Evolutionary conservation across 2,888 invertebrate species (phyloP).

Genomic region (Thelaira solivaga): DNA sequence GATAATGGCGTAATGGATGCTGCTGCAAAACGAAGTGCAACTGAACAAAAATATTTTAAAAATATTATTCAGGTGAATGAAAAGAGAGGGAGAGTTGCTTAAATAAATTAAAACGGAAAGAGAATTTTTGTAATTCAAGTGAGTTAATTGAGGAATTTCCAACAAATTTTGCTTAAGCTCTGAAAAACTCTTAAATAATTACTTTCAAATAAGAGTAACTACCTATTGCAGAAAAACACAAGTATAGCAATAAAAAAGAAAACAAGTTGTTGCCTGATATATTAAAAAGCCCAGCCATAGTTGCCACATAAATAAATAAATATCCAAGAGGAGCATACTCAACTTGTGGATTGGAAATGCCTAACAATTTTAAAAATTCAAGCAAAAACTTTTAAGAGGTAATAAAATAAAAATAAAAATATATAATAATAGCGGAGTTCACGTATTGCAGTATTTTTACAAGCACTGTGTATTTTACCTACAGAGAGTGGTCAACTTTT

Average conservation of each 20-base stretch:
- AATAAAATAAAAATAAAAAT: too few species aligned
- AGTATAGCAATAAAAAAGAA: too few species aligned
- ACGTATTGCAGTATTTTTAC: too few species aligned
- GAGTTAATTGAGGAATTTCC: constrained; percentile 42
- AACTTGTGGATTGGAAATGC: too few species aligned
- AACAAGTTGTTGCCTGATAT: background rate
- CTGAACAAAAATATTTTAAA: background rate
- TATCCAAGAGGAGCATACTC: too few species aligned
- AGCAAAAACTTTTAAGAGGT: too few species aligned
- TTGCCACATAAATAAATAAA: too few species aligned
- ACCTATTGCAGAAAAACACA: background rate
- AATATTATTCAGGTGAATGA: background rate
- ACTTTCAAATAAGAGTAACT: constrained; percentile 51
- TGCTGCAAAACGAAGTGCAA: background rate
- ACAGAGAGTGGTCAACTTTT: too few species aligned
- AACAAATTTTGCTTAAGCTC: constrained; percentile 26
- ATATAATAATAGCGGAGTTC: too few species aligned
- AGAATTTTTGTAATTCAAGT: background rate
- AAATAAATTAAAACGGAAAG: background rate
- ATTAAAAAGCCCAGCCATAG: constrained; percentile 5
- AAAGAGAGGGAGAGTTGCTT: constrained; percentile 6
- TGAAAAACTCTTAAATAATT: constrained; percentile 54
- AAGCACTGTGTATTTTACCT: too few species aligned
- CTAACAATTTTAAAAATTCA: too few species aligned
- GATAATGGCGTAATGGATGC: constrained; percentile 39